Evolutionary conservation across 2,888 invertebrate species (phyloP), one percentile per base, ranked within the genome.

Genomic region (Xanthia togata): DNA sequence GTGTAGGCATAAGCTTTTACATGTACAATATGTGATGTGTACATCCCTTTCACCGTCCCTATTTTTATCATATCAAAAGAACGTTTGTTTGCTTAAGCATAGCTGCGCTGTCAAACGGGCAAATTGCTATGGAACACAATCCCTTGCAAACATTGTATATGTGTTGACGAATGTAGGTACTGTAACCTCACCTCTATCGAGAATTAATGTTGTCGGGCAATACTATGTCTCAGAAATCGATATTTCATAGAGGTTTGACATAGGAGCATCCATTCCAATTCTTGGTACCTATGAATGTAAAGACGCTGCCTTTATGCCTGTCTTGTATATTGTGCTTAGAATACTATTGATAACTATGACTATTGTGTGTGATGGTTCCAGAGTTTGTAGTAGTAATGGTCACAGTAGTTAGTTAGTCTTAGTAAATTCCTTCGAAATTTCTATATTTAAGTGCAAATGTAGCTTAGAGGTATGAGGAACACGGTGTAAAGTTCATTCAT

Each of bases 121-220:
- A 88, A 89, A 90, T 89, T 88, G 88, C 84, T 87, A 85, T 88
- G 91, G 88, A 90, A 91, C 78, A 86, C 85, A 88, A 91, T 89
- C 90, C 84, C 80, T 75, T 72, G 83, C 86, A 89, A 88, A 89
- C 86, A 89, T 74, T 85, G 77, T 81, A 47, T 75, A 79, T 74
- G 69, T 83, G 81, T 81, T 89, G 88, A 89, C 89, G 83, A 84
- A 77, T 85, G 82, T 8, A n/a, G 26, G 38, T 78, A 67, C 47
- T 17, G 71, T 83, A 79, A 88, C 83, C 73, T 80, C 64, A 78
- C 82, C 82, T 85, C 62, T 76, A 76, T 64, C 60, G 72, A 70
- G 76, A 82, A 83, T 77, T 77, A 70, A 75, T 83, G 62, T 38
- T 63, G 47, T 70, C 41, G 69, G 38, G 14, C n/a, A 38, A 62